Base-by-base conservation (phyloP, 2,888 invertebrate species). In the Atrina japonica region DNA sequence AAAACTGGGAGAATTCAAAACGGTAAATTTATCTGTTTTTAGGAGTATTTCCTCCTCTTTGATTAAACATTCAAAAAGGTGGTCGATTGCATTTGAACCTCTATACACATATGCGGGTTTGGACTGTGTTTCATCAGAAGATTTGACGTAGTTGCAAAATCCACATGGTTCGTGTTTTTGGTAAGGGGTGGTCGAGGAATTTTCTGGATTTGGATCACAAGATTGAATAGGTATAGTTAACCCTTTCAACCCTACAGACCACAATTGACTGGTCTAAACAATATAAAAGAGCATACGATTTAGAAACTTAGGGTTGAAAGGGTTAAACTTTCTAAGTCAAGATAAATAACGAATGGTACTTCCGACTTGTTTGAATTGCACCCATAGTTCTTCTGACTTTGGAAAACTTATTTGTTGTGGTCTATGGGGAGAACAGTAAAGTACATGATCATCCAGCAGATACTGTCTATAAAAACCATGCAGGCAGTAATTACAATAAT, bases 371-470 rank as follows among this genome's bases (percentile, higher is more conserved):
- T 66, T 66, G 29, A 61, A 71, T 21, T 61, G 7, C 14, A 61
- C 66, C 66, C 71, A 71, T 30, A 63, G 66, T n/a, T 72, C 43
- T 43, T 63, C 50, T 0, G 21, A 23, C 50, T 64, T 69, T 11
- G 64, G 69, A 50, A 72, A 67, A 27, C 67, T 72, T 18, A 72
- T 27, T 50, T 67, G 63, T 64, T 72, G 67, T 3, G 67, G 64
- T 7, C 72, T 67, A 58, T 64, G 58, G n/a, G 72, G 67, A 23
- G 63, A 72, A 35, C 72, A 67, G 27, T 67, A 72, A n/a, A 58
- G 58, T 25, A 58, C 30, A 43, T 72, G 64, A 1, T 64, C 58
- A 5, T 63, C 50, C 7, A 72, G 35, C 16, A 67, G 56, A 2
- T 67, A 63, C 23, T 50, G 29, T n/a, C 55, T 50, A 14, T 21